phyloP scores from a whole-genome alignment of 2,888 invertebrate species.

The Hylaea fasciaria region DNA sequence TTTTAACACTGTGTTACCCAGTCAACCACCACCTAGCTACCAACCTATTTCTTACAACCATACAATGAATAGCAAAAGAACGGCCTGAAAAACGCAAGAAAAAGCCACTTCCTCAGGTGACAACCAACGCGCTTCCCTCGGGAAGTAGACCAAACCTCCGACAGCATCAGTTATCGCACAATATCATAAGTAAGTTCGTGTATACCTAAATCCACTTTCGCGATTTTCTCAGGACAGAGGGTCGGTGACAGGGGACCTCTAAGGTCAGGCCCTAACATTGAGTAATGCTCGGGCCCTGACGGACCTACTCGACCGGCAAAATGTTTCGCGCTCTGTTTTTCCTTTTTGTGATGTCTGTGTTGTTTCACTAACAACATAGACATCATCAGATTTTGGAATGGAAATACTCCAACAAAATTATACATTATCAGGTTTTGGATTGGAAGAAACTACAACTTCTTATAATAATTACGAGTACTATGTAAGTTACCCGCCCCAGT shows the following conservation, averaged over 20 bases:
- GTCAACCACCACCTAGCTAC: too few species aligned
- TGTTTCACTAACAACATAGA: background rate
- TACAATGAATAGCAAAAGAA: background rate
- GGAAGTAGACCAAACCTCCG: slow-evolving; percentile 31
- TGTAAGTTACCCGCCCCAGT: too few species aligned
- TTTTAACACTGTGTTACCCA: too few species aligned
- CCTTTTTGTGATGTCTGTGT: slow-evolving; percentile 21
- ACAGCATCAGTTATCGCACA: slow-evolving; percentile 38
- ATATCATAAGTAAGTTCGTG: slow-evolving; percentile 45
- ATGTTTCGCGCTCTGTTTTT: slow-evolving; percentile 26
- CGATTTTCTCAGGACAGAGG: slow-evolving; percentile 45
- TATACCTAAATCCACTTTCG: slow-evolving; percentile 45
- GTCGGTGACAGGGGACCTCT: slow-evolving; percentile 44
- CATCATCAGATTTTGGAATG: too few species aligned
- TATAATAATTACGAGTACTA: too few species aligned
- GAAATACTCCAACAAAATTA: too few species aligned
- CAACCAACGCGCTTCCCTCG: slow-evolving; percentile 30
- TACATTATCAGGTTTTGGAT: too few species aligned
- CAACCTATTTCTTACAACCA: too few species aligned
- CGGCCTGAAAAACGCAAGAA: slow-evolving; percentile 11
- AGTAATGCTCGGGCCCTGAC: slow-evolving; percentile 37
- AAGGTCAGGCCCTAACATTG: slow-evolving; percentile 45
- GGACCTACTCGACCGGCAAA: slow-evolving; percentile 27
- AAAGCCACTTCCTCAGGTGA: slow-evolving; percentile 29
- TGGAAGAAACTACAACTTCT: too few species aligned